Evolutionary conservation across 2,113 vertebrate genomes (phyloP).

Genomic region (Baryphthengus martii): DNA sequence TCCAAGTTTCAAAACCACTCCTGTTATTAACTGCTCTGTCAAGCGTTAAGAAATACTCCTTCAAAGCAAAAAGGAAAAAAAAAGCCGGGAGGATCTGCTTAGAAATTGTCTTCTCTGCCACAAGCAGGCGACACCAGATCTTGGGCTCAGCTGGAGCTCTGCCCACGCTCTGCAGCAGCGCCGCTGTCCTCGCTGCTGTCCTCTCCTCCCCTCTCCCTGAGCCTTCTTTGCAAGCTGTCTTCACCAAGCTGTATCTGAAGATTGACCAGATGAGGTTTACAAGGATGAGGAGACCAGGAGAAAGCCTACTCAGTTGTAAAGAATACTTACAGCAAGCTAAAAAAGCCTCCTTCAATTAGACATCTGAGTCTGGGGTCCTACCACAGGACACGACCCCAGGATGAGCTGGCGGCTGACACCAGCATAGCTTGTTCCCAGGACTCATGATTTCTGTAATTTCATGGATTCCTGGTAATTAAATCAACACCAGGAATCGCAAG

Average conservation of each 20-base stretch:
- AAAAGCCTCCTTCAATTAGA: neutral
- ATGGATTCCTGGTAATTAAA: neutral
- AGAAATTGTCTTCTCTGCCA: neutral
- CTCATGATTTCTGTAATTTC: neutral
- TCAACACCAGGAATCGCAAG: neutral
- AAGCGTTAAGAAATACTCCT: neutral
- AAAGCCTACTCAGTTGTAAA: neutral
- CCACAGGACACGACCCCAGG: neutral
- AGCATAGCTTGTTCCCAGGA: neutral
- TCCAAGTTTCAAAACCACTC: neutral
- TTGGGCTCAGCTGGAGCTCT: rapidly evolving
- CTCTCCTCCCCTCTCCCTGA: neutral
- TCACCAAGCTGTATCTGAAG: neutral
- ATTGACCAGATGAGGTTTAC: neutral
- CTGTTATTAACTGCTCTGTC: neutral
- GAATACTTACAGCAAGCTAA: neutral
- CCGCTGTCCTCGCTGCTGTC: neutral
- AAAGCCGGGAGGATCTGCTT: neutral
- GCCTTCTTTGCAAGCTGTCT: neutral
- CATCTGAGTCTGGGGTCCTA: neutral
- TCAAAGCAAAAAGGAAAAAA: neutral
- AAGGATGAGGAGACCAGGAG: neutral
- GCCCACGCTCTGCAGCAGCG: neutral
- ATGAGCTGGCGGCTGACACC: neutral
- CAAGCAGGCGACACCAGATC: neutral